Conservation (phyloP, 92 coral and sea anemone species). For the Phenganax stokvisi region DNA sequence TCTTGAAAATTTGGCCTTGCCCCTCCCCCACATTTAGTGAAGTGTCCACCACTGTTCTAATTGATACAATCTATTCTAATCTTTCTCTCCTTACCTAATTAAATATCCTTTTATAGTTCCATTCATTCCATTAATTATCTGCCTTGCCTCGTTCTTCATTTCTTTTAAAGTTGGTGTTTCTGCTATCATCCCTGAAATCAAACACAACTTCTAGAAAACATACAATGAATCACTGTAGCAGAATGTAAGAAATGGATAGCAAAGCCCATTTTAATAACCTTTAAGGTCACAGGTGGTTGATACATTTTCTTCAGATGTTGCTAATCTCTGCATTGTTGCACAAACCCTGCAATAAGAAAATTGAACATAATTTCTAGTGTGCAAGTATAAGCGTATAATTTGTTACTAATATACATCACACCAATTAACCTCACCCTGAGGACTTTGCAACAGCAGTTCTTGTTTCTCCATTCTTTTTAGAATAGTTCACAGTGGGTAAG, state of each 20-base stretch:
- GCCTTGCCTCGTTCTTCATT: constrained; percentile 56
- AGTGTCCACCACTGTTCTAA: neutral
- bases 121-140: constrained; percentile 63
- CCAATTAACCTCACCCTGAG: constrained; percentile 51
- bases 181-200: constrained; percentile 41
- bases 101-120: constrained; percentile 66
- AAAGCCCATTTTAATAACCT: neutral
- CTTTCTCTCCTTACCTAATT: constrained; percentile 52
- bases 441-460: constrained; percentile 63
- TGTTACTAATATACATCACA: neutral
- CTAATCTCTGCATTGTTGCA: constrained; percentile 40
- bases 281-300: neutral
- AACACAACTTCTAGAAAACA: neutral
- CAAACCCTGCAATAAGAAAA: constrained; percentile 3
- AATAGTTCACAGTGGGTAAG: constrained; percentile 42
- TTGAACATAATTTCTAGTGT: neutral
- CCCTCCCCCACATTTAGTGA: too few species aligned
- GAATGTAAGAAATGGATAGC: too few species aligned
- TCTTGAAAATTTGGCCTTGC: too few species aligned
- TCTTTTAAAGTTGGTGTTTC: constrained; percentile 44
- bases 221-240: too few species aligned
- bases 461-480: constrained; percentile 51
- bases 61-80: neutral
- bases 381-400: neutral
- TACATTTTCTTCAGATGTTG: constrained; percentile 9